These are phyloP conservation scores for Chamaedrilus cognettii DNA, from an alignment of 2,888 invertebrate species.

Conservation along the genomic window DNA sequence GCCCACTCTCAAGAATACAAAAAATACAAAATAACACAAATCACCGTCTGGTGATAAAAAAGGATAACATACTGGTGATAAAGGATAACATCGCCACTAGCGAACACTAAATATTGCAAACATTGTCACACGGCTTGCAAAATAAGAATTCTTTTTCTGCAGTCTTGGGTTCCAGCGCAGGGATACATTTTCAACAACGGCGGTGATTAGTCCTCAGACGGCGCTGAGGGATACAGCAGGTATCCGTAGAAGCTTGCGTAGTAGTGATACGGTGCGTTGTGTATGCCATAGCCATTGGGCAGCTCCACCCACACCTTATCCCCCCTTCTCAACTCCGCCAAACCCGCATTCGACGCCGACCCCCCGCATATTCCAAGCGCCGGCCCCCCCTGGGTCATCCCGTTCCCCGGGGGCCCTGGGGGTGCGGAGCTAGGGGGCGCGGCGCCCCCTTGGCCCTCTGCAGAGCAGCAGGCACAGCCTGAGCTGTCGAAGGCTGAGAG, in stretches of 20 bases:
- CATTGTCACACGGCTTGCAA: too few relatives aligned
- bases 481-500: conserved; percentile 39
- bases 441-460: neutral
- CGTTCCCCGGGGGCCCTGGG: neutral
- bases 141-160: too few relatives aligned
- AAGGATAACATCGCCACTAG: too few relatives aligned
- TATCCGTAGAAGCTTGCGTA: conserved; percentile 39
- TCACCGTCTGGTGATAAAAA: too few relatives aligned
- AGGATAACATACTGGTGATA: too few relatives aligned
- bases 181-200: too few relatives aligned
- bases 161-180: too few relatives aligned
- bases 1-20: too few relatives aligned
- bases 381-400: neutral
- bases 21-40: too few relatives aligned
- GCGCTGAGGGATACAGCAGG: conserved; percentile 29
- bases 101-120: too few relatives aligned
- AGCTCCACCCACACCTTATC: conserved; percentile 38
- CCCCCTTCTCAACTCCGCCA: conserved; percentile 30
- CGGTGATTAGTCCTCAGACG: neutral
- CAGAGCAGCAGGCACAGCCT: conserved; percentile 32
- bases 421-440: neutral
- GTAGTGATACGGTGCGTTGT: conserved; percentile 40
- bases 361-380: conserved; percentile 33
- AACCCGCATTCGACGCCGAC: conserved; percentile 33
- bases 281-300: conserved; percentile 35